Evolutionary conservation across 2,797 vertebrate species (phyloP).

Genomic region (Gymnocypris eckloni): DNA sequence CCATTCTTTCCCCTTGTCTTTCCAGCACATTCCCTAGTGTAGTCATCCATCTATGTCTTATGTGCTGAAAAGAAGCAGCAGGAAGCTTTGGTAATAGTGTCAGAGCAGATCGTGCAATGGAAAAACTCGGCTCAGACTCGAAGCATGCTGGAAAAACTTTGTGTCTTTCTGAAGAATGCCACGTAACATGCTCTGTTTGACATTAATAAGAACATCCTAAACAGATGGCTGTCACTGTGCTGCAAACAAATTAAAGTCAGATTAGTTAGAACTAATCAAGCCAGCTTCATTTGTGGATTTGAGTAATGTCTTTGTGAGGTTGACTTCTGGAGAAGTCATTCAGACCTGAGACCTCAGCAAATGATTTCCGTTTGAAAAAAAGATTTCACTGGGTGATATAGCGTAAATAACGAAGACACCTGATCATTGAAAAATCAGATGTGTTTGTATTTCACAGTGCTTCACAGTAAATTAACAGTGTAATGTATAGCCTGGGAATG

Average conservation of each 20-base stretch:
- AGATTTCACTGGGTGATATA: not conserved
- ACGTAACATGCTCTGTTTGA: slow-evolving; percentile 21
- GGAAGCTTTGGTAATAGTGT: slow-evolving; percentile 13
- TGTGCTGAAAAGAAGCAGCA: slow-evolving; percentile 20
- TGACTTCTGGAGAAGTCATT: slow-evolving; percentile 31
- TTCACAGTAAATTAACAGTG: not conserved
- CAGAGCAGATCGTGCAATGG: slow-evolving; percentile 12
- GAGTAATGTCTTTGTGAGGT: slow-evolving; percentile 43
- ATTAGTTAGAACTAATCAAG: not conserved
- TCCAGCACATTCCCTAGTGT: slow-evolving; percentile 7
- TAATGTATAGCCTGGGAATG: slow-evolving; percentile 37
- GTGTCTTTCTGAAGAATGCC: slow-evolving; percentile 7
- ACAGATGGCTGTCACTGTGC: not conserved
- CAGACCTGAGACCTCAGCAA: slow-evolving; percentile 3
- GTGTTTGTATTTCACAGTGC: not conserved
- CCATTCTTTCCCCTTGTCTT: not conserved
- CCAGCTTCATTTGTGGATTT: slow-evolving; percentile 41
- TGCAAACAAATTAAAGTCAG: not conserved
- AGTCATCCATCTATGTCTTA: slow-evolving; percentile 2
- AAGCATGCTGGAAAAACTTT: slow-evolving; percentile 3
- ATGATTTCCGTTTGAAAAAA: not conserved
- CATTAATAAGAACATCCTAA: slow-evolving; percentile 1
- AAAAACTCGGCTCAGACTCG: slow-evolving; percentile 41
- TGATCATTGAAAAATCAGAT: not conserved
- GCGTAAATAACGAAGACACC: not conserved